Base-by-base conservation (phyloP, 2,888 invertebrate species). In the Drosophila emarginata region DNA sequence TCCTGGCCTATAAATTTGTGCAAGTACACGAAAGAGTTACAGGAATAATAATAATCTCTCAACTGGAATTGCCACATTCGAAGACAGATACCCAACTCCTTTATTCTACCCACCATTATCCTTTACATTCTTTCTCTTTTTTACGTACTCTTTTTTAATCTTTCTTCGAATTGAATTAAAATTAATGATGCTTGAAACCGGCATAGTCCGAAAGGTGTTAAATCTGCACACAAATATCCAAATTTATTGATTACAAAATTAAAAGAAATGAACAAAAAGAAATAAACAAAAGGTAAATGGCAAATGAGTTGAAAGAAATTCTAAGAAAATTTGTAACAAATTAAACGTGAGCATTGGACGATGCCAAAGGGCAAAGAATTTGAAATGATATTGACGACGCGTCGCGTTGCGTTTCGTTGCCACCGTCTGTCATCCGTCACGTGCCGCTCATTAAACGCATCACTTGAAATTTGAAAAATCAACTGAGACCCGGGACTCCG, bases 361-460 rank as follows among this genome's bases (percentile, higher is more conserved):
- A 36, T 58, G 39, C 58, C 45, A 18, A 21, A 21, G 45, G 45
- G 45, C 45, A 45, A 53, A 23, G 69, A 58, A 63, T 70, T 57
- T 40, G 32, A 58, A 69, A 69, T 62, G 61, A 58, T 62, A 52
- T 62, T 69, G 45, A 45, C 40, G 40, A 56, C 51, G 60, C 61
- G 60, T 39, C 36, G 28, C 15, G 6, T 23, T 4, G 6, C 26
- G 26, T 26, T 5, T 4, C 26, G 23, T 23, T 23, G 26, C 50
- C n/a, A n/a, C n/a, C 26, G 18, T 26, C 50, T 52, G 53, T 40
- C 28, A 60, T 56, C 66, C 73, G 84, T 77, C 89, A 90, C 89
- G 90, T 89, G 89, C 73, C 80, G 72, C 85, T 90, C 88, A 90
- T 90, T 90, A 90, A 88, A 80, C 83, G 82, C 89, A 84, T 88